Evolutionary conservation across 2,113 vertebrate genomes (phyloP).

Genomic region (Apodemus sylvaticus): DNA sequence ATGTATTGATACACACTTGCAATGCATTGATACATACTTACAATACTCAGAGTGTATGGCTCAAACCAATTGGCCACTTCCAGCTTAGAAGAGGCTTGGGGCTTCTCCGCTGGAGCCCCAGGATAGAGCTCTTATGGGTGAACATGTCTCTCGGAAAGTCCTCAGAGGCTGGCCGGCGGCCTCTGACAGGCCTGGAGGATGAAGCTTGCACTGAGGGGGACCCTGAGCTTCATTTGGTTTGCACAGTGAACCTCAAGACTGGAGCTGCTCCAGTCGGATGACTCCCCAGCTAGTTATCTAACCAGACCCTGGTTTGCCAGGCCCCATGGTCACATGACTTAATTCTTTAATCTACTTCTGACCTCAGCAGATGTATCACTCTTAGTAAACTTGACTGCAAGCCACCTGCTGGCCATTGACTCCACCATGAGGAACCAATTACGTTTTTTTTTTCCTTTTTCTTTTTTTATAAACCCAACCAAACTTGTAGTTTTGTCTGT

Average conservation of each 20-base stretch:
- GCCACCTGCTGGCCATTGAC: background rate
- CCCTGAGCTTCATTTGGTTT: background rate
- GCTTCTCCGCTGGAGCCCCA: background rate
- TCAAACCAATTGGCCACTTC: no score
- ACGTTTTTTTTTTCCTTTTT: no score
- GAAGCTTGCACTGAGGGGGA: background rate
- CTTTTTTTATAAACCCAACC: background rate
- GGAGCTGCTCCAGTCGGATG: background rate
- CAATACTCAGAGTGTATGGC: no score
- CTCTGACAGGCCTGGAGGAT: background rate
- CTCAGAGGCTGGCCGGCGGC: background rate
- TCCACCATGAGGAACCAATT: background rate
- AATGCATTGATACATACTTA: background rate
- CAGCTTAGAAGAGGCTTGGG: no score
- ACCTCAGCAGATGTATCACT: background rate
- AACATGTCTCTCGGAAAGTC: background rate
- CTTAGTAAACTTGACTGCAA: background rate
- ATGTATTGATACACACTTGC: no score
- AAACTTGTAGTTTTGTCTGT: background rate
- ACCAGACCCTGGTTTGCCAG: background rate
- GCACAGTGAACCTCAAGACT: background rate
- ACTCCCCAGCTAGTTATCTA: background rate
- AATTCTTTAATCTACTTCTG: background rate
- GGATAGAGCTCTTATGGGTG: background rate
- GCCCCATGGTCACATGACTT: background rate